Conservation (phyloP, 1,140 invertebrate genomes). For the Telenomus remus region DNA sequence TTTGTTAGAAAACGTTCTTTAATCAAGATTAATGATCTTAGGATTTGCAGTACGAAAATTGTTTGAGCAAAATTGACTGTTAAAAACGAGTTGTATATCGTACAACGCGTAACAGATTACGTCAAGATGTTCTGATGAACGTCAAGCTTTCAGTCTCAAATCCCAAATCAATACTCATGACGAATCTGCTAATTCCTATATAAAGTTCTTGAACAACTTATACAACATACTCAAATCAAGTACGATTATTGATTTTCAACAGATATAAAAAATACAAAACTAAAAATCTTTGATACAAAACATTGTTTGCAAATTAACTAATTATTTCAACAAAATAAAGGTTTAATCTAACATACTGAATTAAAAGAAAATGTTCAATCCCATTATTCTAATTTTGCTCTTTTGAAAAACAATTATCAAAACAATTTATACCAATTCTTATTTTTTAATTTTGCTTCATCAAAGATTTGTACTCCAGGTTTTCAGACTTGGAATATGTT, state of each 20-base stretch:
- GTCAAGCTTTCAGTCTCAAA: conserved; percentile 8
- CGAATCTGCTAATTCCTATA: neutral
- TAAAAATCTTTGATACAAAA: neutral
- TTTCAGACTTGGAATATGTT: too few species aligned
- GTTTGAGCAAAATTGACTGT: conserved; percentile 4
- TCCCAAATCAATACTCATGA: conserved; percentile 4
- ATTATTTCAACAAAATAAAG: too few species aligned
- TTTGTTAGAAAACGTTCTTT: conserved; percentile 16
- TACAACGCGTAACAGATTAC: conserved; percentile 1
- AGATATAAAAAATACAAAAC: too few species aligned
- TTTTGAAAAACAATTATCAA: too few species aligned
- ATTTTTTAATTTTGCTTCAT: too few species aligned
- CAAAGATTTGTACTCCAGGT: too few species aligned
- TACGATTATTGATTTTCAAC: neutral
- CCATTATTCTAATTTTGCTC: too few species aligned
- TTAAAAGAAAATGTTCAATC: too few species aligned
- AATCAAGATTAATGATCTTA: conserved; percentile 13
- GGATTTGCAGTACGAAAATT: conserved; percentile 10
- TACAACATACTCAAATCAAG: neutral
- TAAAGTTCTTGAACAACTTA: neutral
- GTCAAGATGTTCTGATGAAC: conserved; percentile 7
- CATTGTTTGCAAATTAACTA: too few species aligned
- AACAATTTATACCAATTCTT: too few species aligned
- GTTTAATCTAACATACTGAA: too few species aligned
- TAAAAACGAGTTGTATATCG: conserved; percentile 3